Evolutionary conservation across 2,113 vertebrate genomes (phyloP).

Genomic region (Calypte anna): DNA sequence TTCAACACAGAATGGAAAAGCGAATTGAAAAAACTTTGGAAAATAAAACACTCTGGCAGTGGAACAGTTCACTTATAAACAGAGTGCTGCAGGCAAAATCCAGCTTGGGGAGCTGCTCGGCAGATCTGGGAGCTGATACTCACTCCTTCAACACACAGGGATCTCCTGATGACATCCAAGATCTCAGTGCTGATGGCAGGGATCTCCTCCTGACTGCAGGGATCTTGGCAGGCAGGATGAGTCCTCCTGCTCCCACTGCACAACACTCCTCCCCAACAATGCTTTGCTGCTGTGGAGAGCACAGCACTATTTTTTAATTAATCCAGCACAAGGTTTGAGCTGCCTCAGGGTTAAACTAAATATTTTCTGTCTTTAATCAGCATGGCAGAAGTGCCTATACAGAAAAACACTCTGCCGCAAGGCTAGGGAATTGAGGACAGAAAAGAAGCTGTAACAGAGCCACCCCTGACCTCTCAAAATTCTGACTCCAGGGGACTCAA

Average conservation of each 20-base stretch:
- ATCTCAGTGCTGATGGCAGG: fast-evolving
- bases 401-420: neutral
- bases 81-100: neutral
- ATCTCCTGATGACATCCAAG: neutral
- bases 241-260: neutral
- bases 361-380: neutral
- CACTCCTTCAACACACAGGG: fast-evolving
- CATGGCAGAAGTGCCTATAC: neutral
- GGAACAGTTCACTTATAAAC: neutral
- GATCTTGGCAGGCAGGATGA: neutral
- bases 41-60: neutral
- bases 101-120: neutral
- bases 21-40: neutral
- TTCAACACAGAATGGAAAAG: neutral
- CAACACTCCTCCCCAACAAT: neutral
- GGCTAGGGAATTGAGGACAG: neutral
- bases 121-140: neutral
- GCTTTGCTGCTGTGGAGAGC: neutral
- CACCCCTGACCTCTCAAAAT: neutral
- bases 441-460: neutral
- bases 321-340: neutral
- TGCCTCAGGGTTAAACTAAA: slow-evolving; percentile 10
- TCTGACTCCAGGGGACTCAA: neutral
- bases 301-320: slow-evolving; percentile 17
- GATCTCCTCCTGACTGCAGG: fast-evolving